Conservation (phyloP, 2,888 invertebrate genomes). For the Tineola bisselliella region DNA sequence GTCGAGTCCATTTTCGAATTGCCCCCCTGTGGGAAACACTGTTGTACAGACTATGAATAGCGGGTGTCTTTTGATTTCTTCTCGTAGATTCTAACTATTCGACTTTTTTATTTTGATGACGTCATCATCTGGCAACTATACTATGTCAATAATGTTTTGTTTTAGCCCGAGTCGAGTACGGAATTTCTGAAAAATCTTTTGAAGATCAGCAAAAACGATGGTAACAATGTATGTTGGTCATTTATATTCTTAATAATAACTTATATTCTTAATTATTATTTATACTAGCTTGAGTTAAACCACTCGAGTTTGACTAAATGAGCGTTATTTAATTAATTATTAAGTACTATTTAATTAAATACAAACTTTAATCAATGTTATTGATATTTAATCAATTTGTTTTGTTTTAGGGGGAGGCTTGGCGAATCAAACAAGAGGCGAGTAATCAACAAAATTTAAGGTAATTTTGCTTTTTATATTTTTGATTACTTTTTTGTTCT, state of each 20-base stretch:
- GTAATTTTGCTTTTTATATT: constrained; percentile 7
- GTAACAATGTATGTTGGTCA: not conserved
- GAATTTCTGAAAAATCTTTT: constrained; percentile 46
- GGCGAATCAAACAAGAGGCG: constrained; percentile 30
- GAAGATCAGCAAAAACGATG: constrained; percentile 36
- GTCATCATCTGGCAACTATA: too few relatives aligned
- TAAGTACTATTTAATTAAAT: too few relatives aligned
- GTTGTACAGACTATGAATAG: too few relatives aligned
- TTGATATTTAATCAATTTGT: not conserved
- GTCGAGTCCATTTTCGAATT: too few relatives aligned
- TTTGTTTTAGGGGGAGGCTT: constrained; percentile 25
- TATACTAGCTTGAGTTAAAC: too few relatives aligned
- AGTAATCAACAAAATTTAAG: constrained; percentile 12
- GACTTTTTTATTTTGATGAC: too few relatives aligned
- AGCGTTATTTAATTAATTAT: too few relatives aligned
- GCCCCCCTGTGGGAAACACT: too few relatives aligned
- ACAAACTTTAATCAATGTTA: not conserved
- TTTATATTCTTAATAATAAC: constrained; percentile 14
- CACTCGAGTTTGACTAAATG: not conserved
- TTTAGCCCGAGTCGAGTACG: constrained; percentile 43
- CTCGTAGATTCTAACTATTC: too few relatives aligned
- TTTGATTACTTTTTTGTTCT: too few relatives aligned
- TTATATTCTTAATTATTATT: not conserved
- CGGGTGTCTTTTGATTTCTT: too few relatives aligned
- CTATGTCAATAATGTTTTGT: not conserved